These are phyloP conservation scores for Idris sp. DNA, from an alignment of 1,140 invertebrate species.

Conservation along the genomic window DNA sequence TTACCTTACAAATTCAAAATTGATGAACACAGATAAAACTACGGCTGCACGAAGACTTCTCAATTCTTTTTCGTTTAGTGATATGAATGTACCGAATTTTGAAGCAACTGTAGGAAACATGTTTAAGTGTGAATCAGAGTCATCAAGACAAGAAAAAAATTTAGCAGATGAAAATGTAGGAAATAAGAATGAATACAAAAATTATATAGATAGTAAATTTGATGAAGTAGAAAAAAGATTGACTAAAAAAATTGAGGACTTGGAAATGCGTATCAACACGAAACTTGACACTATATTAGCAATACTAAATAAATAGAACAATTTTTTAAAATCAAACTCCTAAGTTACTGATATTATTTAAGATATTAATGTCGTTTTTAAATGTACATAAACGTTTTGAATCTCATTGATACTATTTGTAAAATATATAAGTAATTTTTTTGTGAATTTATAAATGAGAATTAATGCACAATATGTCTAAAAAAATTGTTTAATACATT, in stretches of 20 bases:
- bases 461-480: no score
- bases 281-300: constrained; percentile 71
- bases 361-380: no score
- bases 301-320: constrained; percentile 32
- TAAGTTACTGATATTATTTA: no score
- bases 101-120: constrained; percentile 44
- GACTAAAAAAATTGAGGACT: constrained; percentile 65
- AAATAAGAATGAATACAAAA: constrained; percentile 53
- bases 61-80: constrained; percentile 35
- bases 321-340: no score
- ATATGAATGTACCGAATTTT: constrained; percentile 49
- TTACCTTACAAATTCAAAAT: constrained; percentile 61
- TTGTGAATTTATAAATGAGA: no score
- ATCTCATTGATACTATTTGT: no score
- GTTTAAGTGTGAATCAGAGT: constrained; percentile 12
- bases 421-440: no score
- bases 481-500: constrained; percentile 21
- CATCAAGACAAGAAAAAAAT: constrained; percentile 21
- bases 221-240: constrained; percentile 70
- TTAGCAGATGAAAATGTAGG: constrained; percentile 19
- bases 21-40: constrained; percentile 28
- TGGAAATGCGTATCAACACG: constrained; percentile 66
- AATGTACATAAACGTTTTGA: no score
- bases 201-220: constrained; percentile 72
- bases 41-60: constrained; percentile 56